Evolutionary conservation across 2,888 invertebrate species (phyloP).

Genomic region (Hylaea fasciaria): DNA sequence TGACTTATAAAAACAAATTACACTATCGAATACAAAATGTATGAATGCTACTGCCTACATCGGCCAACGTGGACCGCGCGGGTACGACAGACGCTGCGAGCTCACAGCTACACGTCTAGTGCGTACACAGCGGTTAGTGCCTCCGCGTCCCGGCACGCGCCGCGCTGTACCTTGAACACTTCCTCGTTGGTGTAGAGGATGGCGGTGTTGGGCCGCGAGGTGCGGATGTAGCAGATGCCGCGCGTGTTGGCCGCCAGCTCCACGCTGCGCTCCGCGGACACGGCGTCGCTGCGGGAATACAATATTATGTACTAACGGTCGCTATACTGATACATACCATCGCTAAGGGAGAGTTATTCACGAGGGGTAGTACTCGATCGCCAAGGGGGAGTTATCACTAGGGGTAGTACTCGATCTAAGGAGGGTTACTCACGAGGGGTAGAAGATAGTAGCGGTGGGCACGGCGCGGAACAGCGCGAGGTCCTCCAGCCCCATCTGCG

Average conservation of each 20-base stretch:
- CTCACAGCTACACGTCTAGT: neutral
- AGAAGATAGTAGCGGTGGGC: constrained; percentile 90
- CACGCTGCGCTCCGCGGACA: constrained; percentile 96
- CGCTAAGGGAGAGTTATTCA: no score
- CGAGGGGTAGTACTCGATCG: no score
- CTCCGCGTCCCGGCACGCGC: no score
- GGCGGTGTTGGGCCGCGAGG: constrained; percentile 95
- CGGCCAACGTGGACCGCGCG: constrained; percentile 42
- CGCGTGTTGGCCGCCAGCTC: constrained; percentile 98
- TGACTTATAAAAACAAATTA: no score
- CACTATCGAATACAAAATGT: constrained; percentile 1
- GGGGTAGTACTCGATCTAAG: no score
- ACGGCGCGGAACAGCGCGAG: constrained; percentile 97
- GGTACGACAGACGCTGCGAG: constrained; percentile 29
- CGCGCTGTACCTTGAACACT: constrained; percentile 87
- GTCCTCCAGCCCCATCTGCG: constrained; percentile 99
- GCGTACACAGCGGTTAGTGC: no score
- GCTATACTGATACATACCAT: no score
- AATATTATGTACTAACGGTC: no score
- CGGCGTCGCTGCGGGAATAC: constrained; percentile 93
- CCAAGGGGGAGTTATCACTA: no score
- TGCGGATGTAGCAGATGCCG: constrained; percentile 98
- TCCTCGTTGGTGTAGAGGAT: constrained; percentile 95
- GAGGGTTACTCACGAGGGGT: constrained; percentile 87
- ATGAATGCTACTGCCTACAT: constrained; percentile 42